Conservation (phyloP, 2,113 vertebrate species). For the Poicephalus gulielmi region DNA sequence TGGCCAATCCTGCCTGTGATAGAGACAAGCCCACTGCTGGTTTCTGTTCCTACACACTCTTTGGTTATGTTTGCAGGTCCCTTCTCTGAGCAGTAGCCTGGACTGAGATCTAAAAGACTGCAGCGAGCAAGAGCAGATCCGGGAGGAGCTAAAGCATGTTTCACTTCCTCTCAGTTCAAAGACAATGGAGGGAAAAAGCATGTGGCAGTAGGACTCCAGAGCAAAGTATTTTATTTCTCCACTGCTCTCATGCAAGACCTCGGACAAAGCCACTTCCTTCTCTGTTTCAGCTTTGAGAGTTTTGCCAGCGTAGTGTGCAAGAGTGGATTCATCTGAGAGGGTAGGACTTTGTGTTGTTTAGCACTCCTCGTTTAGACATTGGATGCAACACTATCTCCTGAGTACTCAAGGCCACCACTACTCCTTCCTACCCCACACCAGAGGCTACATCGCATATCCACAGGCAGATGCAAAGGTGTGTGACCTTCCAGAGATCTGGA, state of each 20-base stretch:
- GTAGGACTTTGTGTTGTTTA: not conserved
- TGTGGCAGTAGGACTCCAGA: fast-evolving
- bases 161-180: not conserved
- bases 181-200: not conserved
- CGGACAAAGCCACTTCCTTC: not conserved
- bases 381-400: not conserved
- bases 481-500: not conserved
- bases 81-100: not conserved
- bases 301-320: not conserved
- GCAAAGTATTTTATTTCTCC: not conserved
- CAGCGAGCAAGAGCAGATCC: not conserved
- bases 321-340: fast-evolving
- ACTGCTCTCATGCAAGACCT: not conserved
- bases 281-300: not conserved
- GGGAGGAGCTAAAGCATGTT: not conserved
- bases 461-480: not conserved
- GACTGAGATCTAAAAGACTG: not conserved
- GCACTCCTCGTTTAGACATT: fast-evolving
- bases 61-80: not conserved
- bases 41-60: not conserved
- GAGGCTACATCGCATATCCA: fast-evolving
- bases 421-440: not conserved
- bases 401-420: not conserved
- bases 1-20: not conserved
- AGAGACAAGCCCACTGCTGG: not conserved